These are phyloP conservation scores for Eilema caniola DNA, from an alignment of 2,888 invertebrate species.

Conservation along the genomic window DNA sequence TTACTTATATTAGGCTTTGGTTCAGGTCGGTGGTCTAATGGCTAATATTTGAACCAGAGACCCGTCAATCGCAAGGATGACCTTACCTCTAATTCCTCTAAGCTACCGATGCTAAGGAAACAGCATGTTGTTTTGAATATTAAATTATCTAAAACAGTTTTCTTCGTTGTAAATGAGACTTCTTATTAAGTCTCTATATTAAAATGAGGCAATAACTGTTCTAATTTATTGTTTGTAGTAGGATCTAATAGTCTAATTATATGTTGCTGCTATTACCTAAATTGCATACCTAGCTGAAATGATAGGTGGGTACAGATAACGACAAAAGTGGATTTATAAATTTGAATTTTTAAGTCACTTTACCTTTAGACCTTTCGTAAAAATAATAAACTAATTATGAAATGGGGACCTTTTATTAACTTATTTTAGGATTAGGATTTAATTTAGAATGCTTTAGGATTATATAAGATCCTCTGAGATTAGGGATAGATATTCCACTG, in stretches of 20 bases:
- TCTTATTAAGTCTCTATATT: slow-evolving; percentile 28
- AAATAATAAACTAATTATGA: too few species aligned
- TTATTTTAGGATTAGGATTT: too few species aligned
- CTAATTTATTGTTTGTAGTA: slow-evolving; percentile 34
- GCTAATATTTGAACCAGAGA: not conserved
- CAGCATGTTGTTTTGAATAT: slow-evolving; percentile 21
- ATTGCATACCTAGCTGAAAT: not conserved
- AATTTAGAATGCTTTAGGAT: too few species aligned
- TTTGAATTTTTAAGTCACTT: not conserved
- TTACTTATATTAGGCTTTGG: too few species aligned
- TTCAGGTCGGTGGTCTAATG: too few species aligned
- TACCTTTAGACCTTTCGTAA: too few species aligned
- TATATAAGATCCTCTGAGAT: too few species aligned
- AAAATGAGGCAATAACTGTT: slow-evolving; percentile 30
- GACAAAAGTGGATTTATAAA: not conserved
- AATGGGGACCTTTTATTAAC: too few species aligned
- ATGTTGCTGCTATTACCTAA: slow-evolving; percentile 1
- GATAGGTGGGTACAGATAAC: slow-evolving; percentile 1
- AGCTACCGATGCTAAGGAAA: not conserved
- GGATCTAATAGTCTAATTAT: slow-evolving; percentile 31
- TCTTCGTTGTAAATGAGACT: slow-evolving; percentile 13
- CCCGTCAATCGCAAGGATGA: too few species aligned
- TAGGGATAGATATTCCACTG: too few species aligned
- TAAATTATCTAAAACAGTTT: slow-evolving; percentile 6
- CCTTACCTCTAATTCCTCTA: too few species aligned